Percentiles rank a stretch among this genome's conserved stretches.
Evolutionary conservation across 2,888 invertebrate species (phyloP).

Genomic region (Metellina segmentata): DNA sequence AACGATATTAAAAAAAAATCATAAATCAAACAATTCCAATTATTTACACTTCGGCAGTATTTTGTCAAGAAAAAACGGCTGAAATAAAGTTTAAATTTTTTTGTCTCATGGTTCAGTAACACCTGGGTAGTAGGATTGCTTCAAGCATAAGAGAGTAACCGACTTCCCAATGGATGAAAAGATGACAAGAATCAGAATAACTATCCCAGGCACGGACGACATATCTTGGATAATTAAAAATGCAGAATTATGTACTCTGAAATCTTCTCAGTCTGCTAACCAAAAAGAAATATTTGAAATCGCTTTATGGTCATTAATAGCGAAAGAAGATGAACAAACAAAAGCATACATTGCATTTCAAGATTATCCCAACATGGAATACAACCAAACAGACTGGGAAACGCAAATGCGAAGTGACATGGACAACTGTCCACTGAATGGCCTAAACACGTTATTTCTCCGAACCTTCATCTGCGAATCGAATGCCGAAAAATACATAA

Average conservation of each 20-base stretch:
- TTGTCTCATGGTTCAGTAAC: no score
- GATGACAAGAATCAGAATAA: conserved; percentile 25
- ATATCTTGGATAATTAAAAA: conserved; percentile 30
- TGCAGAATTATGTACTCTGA: conserved; percentile 2
- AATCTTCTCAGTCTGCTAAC: conserved; percentile 28
- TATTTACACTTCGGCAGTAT: no score
- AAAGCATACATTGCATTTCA: conserved; percentile 50
- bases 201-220: conserved; percentile 10
- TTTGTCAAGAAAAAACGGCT: no score
- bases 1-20: no score
- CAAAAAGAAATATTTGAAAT: conserved; percentile 50
- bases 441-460: conserved; percentile 60
- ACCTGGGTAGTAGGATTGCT: no score
- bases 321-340: conserved; percentile 1
- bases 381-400: conserved; percentile 8
- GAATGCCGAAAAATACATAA: neutral
- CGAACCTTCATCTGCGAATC: conserved; percentile 19
- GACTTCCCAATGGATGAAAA: neutral
- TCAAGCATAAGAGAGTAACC: no score
- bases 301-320: conserved; percentile 54
- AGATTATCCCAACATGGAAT: conserved; percentile 36
- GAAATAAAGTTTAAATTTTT: no score
- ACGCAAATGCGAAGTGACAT: neutral
- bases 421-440: neutral
- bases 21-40: no score